Conservation (phyloP, 2,888 invertebrate species). For the Chrysotoxum bicinctum region DNA sequence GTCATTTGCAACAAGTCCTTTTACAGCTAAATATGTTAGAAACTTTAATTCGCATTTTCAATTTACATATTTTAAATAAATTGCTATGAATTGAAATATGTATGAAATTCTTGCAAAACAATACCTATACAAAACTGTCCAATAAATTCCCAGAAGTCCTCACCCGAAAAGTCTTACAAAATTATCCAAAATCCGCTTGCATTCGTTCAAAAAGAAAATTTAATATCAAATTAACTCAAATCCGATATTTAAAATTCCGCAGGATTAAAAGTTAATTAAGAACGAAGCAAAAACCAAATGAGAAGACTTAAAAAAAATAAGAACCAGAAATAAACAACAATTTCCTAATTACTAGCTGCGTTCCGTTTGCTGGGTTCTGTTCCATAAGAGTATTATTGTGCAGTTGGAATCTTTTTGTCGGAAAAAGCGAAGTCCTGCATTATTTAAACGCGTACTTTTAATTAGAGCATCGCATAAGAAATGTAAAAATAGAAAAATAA, state of each 20-base stretch:
- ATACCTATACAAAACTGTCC: neutral
- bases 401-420: constrained; percentile 31
- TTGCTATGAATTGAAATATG: neutral
- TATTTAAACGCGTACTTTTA: constrained; percentile 72
- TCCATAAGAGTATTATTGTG: neutral
- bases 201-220: neutral
- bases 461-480: constrained; percentile 55
- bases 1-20: too few species aligned
- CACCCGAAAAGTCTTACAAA: neutral
- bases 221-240: constrained; percentile 53
- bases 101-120: neutral
- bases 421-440: constrained; percentile 56
- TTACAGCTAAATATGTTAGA: too few species aligned
- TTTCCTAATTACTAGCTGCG: constrained; percentile 69
- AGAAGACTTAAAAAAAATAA: constrained; percentile 9
- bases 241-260: constrained; percentile 68
- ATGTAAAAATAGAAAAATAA: constrained; percentile 2
- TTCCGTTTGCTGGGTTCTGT: neutral
- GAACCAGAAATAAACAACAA: constrained; percentile 61
- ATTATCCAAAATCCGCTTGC: neutral
- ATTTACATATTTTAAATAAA: too few species aligned
- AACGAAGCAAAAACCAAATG: constrained; percentile 38
- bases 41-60: too few species aligned
- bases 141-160: neutral
- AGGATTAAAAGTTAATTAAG: constrained; percentile 72